These are phyloP conservation scores for Procavia capensis DNA, from an alignment of 2,113 vertebrate species.

Conservation along the genomic window DNA sequence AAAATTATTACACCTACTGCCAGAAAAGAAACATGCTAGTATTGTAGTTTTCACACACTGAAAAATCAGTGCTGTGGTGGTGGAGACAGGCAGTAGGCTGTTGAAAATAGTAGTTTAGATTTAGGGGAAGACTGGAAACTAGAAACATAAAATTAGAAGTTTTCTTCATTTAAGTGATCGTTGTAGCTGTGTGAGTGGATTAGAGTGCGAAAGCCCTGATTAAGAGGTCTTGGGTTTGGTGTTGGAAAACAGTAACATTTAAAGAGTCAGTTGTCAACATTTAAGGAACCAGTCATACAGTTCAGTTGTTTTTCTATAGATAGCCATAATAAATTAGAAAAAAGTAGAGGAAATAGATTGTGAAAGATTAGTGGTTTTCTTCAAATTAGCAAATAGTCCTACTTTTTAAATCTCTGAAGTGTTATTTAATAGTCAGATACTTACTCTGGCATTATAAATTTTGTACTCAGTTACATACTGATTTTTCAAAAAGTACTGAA, in stretches of 20 bases:
- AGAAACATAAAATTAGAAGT: not conserved
- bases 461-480: not conserved
- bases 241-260: not conserved
- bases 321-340: not conserved
- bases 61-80: not conserved
- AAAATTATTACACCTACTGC: not conserved
- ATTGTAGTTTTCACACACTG: not conserved
- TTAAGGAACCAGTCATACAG: not conserved
- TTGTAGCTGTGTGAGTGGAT: not conserved
- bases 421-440: slow-evolving; percentile 3
- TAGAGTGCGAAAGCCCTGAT: not conserved
- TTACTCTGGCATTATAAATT: not conserved
- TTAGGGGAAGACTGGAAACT: not conserved
- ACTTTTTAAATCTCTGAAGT: slow-evolving; percentile 41
- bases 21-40: not conserved
- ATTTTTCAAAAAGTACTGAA: slow-evolving; percentile 36
- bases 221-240: not conserved
- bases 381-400: not conserved
- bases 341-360: not conserved
- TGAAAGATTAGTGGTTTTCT: not conserved
- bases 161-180: not conserved
- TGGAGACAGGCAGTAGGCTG: not conserved
- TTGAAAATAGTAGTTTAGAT: not conserved
- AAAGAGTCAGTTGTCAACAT: not conserved
- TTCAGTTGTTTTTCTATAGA: not conserved